These are phyloP conservation scores for Aphidius colemani DNA, from an alignment of 2,888 invertebrate species.

Conservation along the genomic window DNA sequence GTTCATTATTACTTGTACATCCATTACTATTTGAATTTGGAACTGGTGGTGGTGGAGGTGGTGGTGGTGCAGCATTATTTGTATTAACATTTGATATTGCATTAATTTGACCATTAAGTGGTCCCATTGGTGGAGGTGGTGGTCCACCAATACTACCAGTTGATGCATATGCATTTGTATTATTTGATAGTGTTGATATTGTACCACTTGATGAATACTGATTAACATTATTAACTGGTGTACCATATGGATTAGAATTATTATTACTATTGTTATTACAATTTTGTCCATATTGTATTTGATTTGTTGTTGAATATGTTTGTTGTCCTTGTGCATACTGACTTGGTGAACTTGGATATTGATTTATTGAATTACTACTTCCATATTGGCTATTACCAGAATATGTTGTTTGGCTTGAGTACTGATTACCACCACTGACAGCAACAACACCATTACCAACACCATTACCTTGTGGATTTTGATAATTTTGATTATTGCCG, in stretches of 20 bases:
- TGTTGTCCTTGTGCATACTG: constrained; percentile 39
- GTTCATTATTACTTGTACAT: constrained; percentile 55
- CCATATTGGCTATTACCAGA: constrained; percentile 46
- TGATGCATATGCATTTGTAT: constrained; percentile 52
- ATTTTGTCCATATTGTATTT: constrained; percentile 42
- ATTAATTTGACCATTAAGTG: constrained; percentile 49
- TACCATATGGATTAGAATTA: constrained; percentile 50
- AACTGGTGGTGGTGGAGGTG: constrained; percentile 56
- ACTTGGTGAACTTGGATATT: constrained; percentile 45
- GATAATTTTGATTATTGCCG: constrained; percentile 25
- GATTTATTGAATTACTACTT: constrained; percentile 50
- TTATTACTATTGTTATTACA: constrained; percentile 16
- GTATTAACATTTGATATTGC: no score
- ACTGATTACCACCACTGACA: neutral
- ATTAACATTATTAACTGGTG: constrained; percentile 53
- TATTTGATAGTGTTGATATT: constrained; percentile 33
- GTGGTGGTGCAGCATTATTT: constrained; percentile 53
- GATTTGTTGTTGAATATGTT: constrained; percentile 36
- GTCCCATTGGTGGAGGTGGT: constrained; percentile 59
- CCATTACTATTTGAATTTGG: constrained; percentile 37
- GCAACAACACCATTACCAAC: no score
- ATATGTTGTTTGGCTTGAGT: constrained; percentile 26
- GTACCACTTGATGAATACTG: constrained; percentile 38
- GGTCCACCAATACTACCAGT: constrained; percentile 45
- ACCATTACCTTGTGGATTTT: constrained; percentile 15